Base-by-base conservation (phyloP, 2,797 vertebrate species). In the Florisuga fusca region DNA sequence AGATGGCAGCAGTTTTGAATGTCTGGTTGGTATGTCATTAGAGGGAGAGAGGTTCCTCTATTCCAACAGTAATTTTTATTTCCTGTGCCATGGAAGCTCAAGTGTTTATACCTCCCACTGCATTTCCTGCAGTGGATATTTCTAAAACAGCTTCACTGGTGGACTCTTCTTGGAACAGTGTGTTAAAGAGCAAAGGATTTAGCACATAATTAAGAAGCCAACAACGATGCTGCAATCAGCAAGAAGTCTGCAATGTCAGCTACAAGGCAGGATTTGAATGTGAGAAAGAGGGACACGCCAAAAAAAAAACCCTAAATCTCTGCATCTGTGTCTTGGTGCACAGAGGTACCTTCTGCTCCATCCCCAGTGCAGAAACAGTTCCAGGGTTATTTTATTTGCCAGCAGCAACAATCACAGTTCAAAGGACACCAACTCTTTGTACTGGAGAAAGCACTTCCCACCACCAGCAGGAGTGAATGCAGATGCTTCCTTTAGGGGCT, bases 191-290 rank as follows among this genome's bases (percentile, higher is more conserved):
- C 27, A 68, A 89, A 89, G 59, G 45, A 79, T 91, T 94, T 93
- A 88, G 78, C 93, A 95, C 83, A 29, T 93, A 91, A 94, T 95
- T 91, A 77, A 64, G 67, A 61, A 63, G 41, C 20, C 77, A 94
- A 86, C 18, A 90, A 76, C 55, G 63, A 75, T 71, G 67, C 55
- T 82, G 50, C 0, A 2, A 82, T 80, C 77, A 90, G 61, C 41
- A 84, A 82, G 72, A 85, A 82, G 64, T 72, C 78, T 90, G 83
- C 61, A 61, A 18, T 12, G 87, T 84, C 87, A 88, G 79, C 84
- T 67, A n/a, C 33, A 59, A 79, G 58, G 71, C 77, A 79, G 27
- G 61, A 27, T 55, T 84, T 80, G 57, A 63, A 83, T 69, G 55
- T 33, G 58, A 67, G 67, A 54, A 62, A 38, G 71, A 78, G n/a